Conservation (phyloP, 2,888 invertebrate genomes). For the Schizotus pectinicornis region DNA sequence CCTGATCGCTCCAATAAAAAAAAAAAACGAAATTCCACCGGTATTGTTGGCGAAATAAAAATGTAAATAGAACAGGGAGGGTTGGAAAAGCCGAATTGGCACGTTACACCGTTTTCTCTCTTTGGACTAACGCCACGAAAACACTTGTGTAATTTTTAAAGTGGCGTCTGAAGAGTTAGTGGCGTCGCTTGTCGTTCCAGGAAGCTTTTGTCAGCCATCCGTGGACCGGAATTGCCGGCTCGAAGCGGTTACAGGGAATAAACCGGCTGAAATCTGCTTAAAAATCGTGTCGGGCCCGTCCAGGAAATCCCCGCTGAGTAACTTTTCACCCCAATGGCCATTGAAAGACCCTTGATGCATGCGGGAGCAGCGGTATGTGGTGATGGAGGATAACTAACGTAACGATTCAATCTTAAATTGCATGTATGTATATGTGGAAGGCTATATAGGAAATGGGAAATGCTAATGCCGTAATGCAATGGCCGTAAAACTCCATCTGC, state of each 20-base stretch:
- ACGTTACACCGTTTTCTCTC: no score
- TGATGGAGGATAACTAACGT: constrained; percentile 41
- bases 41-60: no score
- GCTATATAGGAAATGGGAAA: constrained; percentile 46
- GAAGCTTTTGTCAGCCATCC: not conserved
- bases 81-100: no score
- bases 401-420: constrained; percentile 45
- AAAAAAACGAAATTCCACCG: no score
- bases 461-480: constrained; percentile 45
- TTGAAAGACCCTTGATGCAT: constrained; percentile 25
- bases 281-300: constrained; percentile 38
- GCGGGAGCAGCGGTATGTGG: constrained; percentile 26
- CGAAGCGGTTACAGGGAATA: constrained; percentile 27
- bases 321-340: constrained; percentile 42
- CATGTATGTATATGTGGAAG: constrained; percentile 42
- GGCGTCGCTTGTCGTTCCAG: no score
- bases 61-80: no score
- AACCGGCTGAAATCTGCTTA: constrained; percentile 38
- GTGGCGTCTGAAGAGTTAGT: no score
- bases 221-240: not conserved
- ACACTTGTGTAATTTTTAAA: no score
- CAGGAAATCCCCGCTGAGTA: constrained; percentile 39
- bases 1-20: no score
- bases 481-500: constrained; percentile 44
- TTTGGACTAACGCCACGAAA: no score